Base-by-base conservation (phyloP, 2,113 vertebrate species). In the Capreolus pygargus region DNA sequence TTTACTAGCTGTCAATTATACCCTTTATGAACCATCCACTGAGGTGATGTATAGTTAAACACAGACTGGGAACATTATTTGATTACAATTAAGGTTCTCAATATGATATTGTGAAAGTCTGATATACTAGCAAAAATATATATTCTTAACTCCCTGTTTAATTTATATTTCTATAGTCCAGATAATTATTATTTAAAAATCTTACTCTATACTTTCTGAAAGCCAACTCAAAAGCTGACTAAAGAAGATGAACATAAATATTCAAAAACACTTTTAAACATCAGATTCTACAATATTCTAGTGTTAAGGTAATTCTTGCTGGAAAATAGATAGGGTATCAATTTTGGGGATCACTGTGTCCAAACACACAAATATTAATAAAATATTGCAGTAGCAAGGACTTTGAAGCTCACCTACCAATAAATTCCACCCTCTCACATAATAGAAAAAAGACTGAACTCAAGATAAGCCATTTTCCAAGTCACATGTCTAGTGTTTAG, bases 1-100 rank as follows among this genome's bases (percentile, higher is more conserved):
- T 95, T 97, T 97, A 93, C 90, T 94, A 92, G 95, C 50, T 95
- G 90, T 85, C 87, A 97, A 92, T 95, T 97, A 96, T 0, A 33
- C 47, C 95, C 95, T 92, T 97, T 36, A 30, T 43, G 94, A 97
- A 67, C 89, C 3, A 1, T 43, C 27, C 52, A 64, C 67, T 91
- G 89, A 94, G 94, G 52, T 94, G 97, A 97, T 78, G 61, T 0
- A 25, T 10, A 96, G 64, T 89, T 92, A 96, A 98, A 98, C 33
- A 85, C 81, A 95, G 60, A 60, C 60, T 43, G 30, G 57, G 91
- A 96, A 96, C 15, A 84, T 58, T 93, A 95, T 84, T 98, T 94
- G 70, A 64, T 97, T 95, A 95, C 94, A 97, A 74, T 97, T 96
- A 91, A 92, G 58, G 45, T 21, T 96, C 60, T 93, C 83, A 67